These are phyloP conservation scores for Actinia equina DNA, from an alignment of 64 coral and sea anemone species.

Conservation along the genomic window DNA sequence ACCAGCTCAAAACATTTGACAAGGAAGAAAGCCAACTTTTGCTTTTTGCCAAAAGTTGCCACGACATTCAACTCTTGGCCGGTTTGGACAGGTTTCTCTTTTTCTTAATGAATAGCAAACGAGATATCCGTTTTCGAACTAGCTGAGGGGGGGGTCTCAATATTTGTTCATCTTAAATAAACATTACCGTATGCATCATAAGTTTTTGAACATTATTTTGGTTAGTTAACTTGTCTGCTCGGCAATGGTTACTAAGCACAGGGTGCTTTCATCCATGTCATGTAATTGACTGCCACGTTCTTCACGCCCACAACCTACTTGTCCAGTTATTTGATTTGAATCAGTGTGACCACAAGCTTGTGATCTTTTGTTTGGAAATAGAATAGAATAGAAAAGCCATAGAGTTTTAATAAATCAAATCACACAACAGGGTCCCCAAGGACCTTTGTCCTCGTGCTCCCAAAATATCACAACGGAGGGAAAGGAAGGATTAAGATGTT, in stretches of 20 bases:
- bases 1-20: neutral
- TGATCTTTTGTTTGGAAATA: neutral
- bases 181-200: neutral
- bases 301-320: constrained; percentile 11
- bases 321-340: neutral
- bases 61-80: too few relatives aligned
- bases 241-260: neutral
- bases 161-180: neutral
- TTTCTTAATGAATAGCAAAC: neutral
- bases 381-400: neutral
- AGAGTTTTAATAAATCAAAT: constrained; percentile 2
- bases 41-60: too few relatives aligned
- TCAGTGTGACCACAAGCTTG: neutral
- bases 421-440: neutral
- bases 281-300: constrained; percentile 8
- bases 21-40: neutral
- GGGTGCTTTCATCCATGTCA: neutral
- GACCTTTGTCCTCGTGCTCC: neutral
- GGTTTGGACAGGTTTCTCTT: neutral
- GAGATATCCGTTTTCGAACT: too few relatives aligned
- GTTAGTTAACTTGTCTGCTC: neutral
- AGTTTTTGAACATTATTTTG: neutral
- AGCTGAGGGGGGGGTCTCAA: neutral
- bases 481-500: neutral
- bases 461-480: neutral